Base-by-base conservation (phyloP, 1,140 invertebrate genomes). In the Caenorhabditis brenneri region DNA sequence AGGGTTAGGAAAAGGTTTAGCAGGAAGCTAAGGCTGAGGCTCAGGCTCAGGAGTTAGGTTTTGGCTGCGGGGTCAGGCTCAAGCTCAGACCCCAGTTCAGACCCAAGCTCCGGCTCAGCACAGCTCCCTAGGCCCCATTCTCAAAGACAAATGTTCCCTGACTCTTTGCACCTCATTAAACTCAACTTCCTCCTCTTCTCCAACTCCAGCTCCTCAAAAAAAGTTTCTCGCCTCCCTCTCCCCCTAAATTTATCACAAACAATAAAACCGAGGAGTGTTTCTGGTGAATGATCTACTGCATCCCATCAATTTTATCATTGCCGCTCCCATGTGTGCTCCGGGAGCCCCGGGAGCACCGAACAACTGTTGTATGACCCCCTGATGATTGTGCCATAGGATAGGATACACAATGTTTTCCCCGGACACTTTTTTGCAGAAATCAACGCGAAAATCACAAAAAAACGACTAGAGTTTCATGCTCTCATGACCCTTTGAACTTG, bases 301-400 rank as follows among this genome's bases (percentile, higher is more conserved):
- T n/a, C 58, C 29, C 58, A 65, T 65, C 31, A 33, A 33, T 65
- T 65, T 19, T 65, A 16, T 33, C 58, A 65, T 55, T 31, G 6
- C 19, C 15, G 16, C 16, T 19, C 6, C 24, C 9, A 10, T 6
- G 49, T 51, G 15, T 51, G 16, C 7, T n/a, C n/a, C n/a, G 15
- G n/a, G n/a, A n/a, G n/a, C n/a, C n/a, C n/a, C 49, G 53, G 22
- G 24, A 65, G n/a, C n/a, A n/a, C n/a, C 7, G 19, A 65, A 65
- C 58, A 65, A 65, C 58, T 65, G 58, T 65, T 65, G 58, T n/a
- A n/a, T 65, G 58, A 65, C 58, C 58, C 31, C 19, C 58, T 19
- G 10, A 1, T 36, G 16, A 5, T n/a, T 6, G 5, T n/a, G n/a
- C n/a, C 15, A 16, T 12, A 12, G n/a, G 12, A 24, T 27, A 55